Evolutionary conservation across 2,888 invertebrate species (phyloP).

Genomic region (Halocaridina rubra): DNA sequence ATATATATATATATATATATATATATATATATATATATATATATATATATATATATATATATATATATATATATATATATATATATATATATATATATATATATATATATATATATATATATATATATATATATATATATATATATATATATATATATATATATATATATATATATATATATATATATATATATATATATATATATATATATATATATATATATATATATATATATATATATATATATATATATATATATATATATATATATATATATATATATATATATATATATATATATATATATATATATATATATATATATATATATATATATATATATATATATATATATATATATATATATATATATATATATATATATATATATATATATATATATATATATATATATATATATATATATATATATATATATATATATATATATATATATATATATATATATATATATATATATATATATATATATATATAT

Average conservation of each 20-base stretch:
- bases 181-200: background rate
- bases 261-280: background rate
- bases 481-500: background rate
- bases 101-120: conserved; percentile 69
- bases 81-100: background rate
- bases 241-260: background rate
- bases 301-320: background rate
- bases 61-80: background rate
- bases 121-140: conserved; percentile 79
- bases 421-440: background rate
- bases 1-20: conserved; percentile 13
- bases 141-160: conserved; percentile 75
- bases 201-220: background rate
- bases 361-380: background rate
- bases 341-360: background rate
- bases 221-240: background rate
- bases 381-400: background rate
- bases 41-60: background rate
- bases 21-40: conserved; percentile 35
- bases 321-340: background rate
- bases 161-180: conserved; percentile 74
- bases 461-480: background rate
- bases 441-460: background rate
- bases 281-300: background rate
- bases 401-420: background rate